Evolutionary conservation across 2,113 vertebrate species (phyloP), one percentile per base, ranked within the genome.

Genomic region (Mobula birostris): DNA sequence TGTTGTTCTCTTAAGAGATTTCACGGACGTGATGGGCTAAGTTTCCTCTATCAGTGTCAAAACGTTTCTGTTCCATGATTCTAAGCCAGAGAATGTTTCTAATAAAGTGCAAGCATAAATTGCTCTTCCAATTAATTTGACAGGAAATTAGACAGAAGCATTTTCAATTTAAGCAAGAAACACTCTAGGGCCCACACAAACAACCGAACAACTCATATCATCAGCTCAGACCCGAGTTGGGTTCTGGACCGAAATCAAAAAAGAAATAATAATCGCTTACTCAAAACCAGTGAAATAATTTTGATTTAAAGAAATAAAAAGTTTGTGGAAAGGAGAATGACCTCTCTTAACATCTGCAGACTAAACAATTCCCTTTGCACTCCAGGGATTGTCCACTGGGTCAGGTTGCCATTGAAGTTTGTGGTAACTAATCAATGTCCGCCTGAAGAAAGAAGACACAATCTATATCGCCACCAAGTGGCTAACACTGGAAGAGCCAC

Each of bases 401-500:
- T 87, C 83, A 24, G 48, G n/a, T 74, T n/a, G 27, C 14, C 90
- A 72, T 8, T 92, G 90, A 92, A 7, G 63, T 90, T 74, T 11
- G 68, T 74, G 36, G 27, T 15, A 66, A 74, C 68, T 74, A 8
- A 93, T 40, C 32, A 27, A 27, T 12, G 21, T 48, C 1, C 15
- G 15, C 36, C 70, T 12, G n/a, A 48, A 92, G n/a, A 19, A 36
- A 72, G 27, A 12, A 93, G 27, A 32, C 19, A 72, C 90, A 72
- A 93, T 93, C 70, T 74, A 56, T 70, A 76, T 40, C 74, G 91
- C 91, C 91, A 93, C 70, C 91, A 76, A 56, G 91, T 93, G 91
- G 91, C 91, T 3, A 48, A 93, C 24, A 48, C 27, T 11, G 36
- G 91, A 93, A 91, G n/a, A n/a, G 87, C 63, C 63, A 48, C 32